phyloP scores from a whole-genome alignment of 2,113 vertebrate genomes.

The Alligator sinensis region DNA sequence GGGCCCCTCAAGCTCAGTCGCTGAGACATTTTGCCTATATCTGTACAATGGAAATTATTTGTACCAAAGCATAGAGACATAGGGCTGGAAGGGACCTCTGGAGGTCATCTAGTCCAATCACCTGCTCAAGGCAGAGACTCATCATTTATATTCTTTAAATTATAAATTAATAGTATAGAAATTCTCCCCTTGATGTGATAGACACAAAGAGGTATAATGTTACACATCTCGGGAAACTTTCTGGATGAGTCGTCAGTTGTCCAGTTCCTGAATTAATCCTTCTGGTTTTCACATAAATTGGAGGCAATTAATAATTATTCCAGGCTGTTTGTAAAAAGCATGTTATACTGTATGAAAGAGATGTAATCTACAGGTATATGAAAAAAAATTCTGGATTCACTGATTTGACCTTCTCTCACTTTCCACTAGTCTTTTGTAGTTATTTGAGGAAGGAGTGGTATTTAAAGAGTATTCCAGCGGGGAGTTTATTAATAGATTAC shows the following conservation, averaged over 20 bases:
- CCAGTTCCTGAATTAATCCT: conserved; percentile 50
- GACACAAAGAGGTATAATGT: background rate
- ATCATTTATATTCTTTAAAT: background rate
- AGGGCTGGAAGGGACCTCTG: no score
- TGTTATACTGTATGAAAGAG: background rate
- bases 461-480: background rate
- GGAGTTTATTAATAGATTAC: background rate
- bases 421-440: background rate
- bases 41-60: conserved; percentile 8
- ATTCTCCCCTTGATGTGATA: conserved; percentile 22
- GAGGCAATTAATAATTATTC: background rate
- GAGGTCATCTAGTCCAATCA: no score
- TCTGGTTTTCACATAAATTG: conserved; percentile 44
- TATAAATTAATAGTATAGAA: background rate
- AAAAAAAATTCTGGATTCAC: background rate
- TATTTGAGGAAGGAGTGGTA: background rate
- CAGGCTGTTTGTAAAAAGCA: background rate
- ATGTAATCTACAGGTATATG: background rate
- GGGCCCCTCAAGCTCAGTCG: background rate
- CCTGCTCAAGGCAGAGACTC: no score
- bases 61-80: background rate
- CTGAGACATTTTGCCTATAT: background rate
- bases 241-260: conserved; percentile 31
- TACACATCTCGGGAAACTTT: background rate
- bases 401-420: background rate